These are phyloP conservation scores for Fulica atra DNA, from an alignment of 2,113 vertebrate species.

Conservation along the genomic window DNA sequence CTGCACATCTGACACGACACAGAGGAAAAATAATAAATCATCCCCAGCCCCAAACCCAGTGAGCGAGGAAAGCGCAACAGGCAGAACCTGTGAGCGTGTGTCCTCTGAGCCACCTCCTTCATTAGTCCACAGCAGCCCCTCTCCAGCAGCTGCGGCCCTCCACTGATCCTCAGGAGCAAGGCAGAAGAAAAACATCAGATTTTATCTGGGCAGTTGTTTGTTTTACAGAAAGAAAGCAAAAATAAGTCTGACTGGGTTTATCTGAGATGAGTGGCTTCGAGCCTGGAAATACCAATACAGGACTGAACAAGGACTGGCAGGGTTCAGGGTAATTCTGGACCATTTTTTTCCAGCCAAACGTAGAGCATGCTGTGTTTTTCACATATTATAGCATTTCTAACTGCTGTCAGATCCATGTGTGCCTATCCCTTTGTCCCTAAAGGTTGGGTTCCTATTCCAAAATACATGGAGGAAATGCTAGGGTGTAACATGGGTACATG, in stretches of 20 bases:
- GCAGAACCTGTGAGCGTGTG: neutral
- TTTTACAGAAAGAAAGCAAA: neutral
- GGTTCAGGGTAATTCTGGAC: neutral
- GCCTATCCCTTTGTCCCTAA: neutral
- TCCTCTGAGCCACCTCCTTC: neutral
- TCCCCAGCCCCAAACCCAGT: neutral
- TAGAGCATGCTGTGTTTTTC: neutral
- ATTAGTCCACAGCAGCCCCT: neutral
- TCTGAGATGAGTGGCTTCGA: neutral
- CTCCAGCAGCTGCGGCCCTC: neutral
- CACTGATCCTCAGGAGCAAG: neutral
- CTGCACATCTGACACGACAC: neutral
- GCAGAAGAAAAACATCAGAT: neutral
- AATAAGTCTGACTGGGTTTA: neutral
- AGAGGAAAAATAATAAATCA: neutral
- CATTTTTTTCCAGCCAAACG: neutral
- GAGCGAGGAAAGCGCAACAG: neutral
- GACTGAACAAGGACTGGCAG: neutral
- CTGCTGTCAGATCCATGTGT: neutral
- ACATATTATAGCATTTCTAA: neutral
- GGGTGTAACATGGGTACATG: neutral
- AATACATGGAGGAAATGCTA: neutral
- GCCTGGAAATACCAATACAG: neutral
- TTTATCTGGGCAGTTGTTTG: neutral
- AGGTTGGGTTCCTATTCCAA: neutral